Evolutionary conservation across 2,888 invertebrate species (phyloP).

Genomic region (Polietes domitor): DNA sequence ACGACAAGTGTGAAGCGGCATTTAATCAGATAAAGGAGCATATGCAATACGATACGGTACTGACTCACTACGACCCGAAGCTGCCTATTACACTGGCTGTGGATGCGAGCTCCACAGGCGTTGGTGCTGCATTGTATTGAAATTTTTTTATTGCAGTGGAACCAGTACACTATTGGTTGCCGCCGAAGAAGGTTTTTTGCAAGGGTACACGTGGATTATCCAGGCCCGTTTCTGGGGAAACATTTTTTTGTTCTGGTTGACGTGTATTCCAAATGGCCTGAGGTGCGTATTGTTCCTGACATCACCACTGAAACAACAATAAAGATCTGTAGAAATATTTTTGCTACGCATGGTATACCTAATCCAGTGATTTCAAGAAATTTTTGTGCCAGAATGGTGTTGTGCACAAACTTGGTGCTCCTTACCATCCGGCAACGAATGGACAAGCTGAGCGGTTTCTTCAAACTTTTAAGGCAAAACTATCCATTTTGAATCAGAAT

Average conservation of each 20-base stretch:
- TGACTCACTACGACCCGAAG: constrained; percentile 71
- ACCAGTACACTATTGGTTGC: no score
- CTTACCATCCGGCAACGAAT: no score
- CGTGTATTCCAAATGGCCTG: constrained; percentile 68
- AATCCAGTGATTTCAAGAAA: constrained; percentile 46
- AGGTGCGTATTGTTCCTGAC: constrained; percentile 63
- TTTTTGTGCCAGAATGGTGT: no score
- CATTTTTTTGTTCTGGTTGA: no score
- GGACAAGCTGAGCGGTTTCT: no score
- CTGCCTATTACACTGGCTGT: constrained; percentile 46
- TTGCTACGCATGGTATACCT: constrained; percentile 51
- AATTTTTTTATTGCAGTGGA: no score
- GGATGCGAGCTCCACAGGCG: neutral
- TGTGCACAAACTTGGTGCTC: no score
- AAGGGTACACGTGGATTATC: constrained; percentile 66
- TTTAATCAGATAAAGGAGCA: constrained; percentile 11
- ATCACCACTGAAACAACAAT: constrained; percentile 60
- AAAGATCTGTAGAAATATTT: constrained; percentile 50
- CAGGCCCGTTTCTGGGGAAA: neutral
- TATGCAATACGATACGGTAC: constrained; percentile 61
- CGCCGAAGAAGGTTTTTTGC: no score
- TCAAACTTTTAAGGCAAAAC: constrained; percentile 20
- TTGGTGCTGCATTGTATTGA: no score
- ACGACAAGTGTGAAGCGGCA: neutral
- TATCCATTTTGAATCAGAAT: constrained; percentile 24